These are phyloP conservation scores for Heterodera filipjevi DNA, from an alignment of 2,888 invertebrate species.

Conservation along the genomic window DNA sequence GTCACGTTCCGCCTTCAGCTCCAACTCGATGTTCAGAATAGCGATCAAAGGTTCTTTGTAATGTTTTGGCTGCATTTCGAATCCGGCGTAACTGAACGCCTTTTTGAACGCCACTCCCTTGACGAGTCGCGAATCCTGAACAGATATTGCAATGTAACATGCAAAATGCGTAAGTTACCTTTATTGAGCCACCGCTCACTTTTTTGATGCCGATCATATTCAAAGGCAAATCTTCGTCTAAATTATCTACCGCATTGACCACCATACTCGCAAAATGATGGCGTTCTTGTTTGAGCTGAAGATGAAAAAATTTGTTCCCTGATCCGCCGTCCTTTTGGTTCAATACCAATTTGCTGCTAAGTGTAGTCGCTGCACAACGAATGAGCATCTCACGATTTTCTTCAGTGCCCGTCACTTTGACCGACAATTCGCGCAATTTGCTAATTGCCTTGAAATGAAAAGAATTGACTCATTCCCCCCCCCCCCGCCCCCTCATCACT, in stretches of 20 bases:
- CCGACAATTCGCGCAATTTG: constrained; percentile 81
- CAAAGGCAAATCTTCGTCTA: constrained; percentile 84
- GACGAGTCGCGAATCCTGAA: constrained; percentile 82
- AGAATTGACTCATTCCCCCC: background rate
- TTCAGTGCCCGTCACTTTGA: constrained; percentile 68
- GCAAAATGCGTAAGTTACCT: constrained; percentile 35
- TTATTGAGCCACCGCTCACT: constrained; percentile 70
- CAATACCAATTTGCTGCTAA: constrained; percentile 89
- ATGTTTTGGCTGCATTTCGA: constrained; percentile 97
- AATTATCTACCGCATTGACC: constrained; percentile 88
- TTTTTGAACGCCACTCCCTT: constrained; percentile 98
- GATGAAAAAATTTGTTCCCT: constrained; percentile 68
- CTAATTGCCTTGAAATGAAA: constrained; percentile 79
- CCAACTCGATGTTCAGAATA: constrained; percentile 92
- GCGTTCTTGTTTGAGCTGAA: constrained; percentile 73
- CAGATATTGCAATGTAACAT: background rate
- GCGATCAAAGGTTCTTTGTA: constrained; percentile 90
- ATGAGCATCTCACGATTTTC: constrained; percentile 68
- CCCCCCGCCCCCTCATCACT: constrained; percentile 48
- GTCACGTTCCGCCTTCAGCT: constrained; percentile 94
- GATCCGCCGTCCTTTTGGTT: constrained; percentile 72
- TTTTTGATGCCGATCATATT: constrained; percentile 99
- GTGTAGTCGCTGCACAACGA: constrained; percentile 91
- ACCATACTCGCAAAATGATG: constrained; percentile 95
- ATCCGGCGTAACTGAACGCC: constrained; percentile 98